These are phyloP conservation scores for Ceratosolen solmsi DNA, from an alignment of 1,140 invertebrate genomes.

Conservation along the genomic window DNA sequence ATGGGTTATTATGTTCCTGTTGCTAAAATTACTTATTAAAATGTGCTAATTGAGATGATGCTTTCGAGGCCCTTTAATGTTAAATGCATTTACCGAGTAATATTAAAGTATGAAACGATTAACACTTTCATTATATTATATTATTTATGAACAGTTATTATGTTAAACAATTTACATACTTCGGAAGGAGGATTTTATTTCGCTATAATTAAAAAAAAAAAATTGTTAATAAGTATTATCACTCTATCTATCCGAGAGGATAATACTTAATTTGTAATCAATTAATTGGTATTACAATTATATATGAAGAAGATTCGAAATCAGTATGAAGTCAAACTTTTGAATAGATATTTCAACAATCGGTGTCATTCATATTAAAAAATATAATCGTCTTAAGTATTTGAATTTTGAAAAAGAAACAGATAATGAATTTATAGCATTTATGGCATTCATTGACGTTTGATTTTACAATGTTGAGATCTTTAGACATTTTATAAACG, in stretches of 20 bases:
- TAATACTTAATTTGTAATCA: not conserved
- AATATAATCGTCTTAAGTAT: no score
- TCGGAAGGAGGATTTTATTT: not conserved
- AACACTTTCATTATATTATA: no score
- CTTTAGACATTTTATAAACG: no score
- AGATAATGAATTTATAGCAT: no score
- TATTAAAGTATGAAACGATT: not conserved
- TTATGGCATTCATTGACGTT: no score
- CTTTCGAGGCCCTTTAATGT: not conserved
- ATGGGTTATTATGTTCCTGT: slow-evolving; percentile 45
- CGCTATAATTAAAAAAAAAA: not conserved
- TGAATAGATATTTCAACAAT: no score
- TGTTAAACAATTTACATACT: not conserved
- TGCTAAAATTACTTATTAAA: slow-evolving; percentile 29
- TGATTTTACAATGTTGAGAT: no score
- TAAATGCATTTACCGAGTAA: not conserved
- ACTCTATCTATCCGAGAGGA: not conserved
- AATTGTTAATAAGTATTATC: not conserved
- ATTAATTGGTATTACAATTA: not conserved
- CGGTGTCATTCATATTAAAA: no score
- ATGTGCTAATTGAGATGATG: slow-evolving; percentile 24
- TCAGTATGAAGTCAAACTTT: no score
- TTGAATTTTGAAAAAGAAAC: no score
- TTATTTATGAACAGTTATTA: not conserved
- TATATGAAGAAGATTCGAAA: not conserved